Base-by-base conservation (phyloP, 92 coral and sea anemone species). In the Anthopleura xanthogrammica region DNA sequence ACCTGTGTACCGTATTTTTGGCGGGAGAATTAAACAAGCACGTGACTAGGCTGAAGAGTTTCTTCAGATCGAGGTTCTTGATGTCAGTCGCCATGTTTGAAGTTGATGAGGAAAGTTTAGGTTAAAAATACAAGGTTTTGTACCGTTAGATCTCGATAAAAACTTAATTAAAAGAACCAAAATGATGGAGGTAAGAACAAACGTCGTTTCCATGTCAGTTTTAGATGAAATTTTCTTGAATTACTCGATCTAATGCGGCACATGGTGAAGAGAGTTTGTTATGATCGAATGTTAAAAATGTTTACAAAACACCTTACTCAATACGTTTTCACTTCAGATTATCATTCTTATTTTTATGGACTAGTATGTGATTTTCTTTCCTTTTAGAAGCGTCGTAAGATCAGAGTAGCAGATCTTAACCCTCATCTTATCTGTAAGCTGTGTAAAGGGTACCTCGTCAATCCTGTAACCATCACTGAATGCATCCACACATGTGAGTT, bases 401-500 rank as follows among this genome's bases (percentile, higher is more conserved):
- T 94, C 24, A 91, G 90, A 82, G 48, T 93, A 60, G 72, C 88
- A 56, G 87, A 85, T 42, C 91, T 95, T 0, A 95, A 94, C 58
- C 93, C 97, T 7, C 90, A 93, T 56, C 86, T 95, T 22, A 92
- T 79, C 39, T 95, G 98, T 80, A 91, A 89, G 77, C 82, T 95
- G 73, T 95, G 98, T 86, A 94, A 95, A 78, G 98, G 98, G 0
- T 95, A 95, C 87, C 82, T 95, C 12, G 84, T 95, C 60, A 90
- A 94, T 83, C 96, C 98, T 23, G 97, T 97, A 29, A 95, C 98
- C 2, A 54, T 54, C 58, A 54, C 58, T 7, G 58, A 54, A 54
- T 54, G 58, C 58, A 54, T 54, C 2, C 58, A 54, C 58, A 54
- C 98, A 29, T 95, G 98, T 95, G 83, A 81, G 98, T 90, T 46